A percentile compares a stretch with the other conserved stretches of the same genome.
These are phyloP conservation scores for Noctua comes DNA, from an alignment of 2,888 invertebrate species.

Conservation along the genomic window DNA sequence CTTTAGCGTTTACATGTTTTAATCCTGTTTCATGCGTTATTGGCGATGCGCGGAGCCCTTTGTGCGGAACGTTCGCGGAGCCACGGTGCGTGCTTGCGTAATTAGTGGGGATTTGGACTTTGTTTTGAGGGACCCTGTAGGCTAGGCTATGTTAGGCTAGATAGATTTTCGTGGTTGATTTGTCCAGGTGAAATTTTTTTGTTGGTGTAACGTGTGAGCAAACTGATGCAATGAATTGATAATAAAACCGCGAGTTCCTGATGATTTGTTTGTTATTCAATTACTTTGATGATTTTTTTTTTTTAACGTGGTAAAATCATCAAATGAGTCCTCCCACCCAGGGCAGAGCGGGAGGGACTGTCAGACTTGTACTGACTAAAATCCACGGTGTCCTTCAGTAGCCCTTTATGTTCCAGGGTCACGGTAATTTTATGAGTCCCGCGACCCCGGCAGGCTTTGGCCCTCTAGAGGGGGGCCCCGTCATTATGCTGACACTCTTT, in stretches of 20 bases:
- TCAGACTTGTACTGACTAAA: no score
- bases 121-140: conserved; percentile 35
- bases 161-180: conserved; percentile 3
- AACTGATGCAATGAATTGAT: not conserved
- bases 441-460: no score
- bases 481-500: no score
- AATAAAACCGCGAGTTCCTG: not conserved
- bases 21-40: conserved; percentile 90
- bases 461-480: no score
- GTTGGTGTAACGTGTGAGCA: not conserved
- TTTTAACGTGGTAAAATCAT: no score
- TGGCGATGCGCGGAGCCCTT: conserved; percentile 84
- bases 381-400: no score
- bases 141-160: conserved; percentile 27
- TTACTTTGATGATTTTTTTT: not conserved
- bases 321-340: no score
- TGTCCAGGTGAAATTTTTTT: conserved; percentile 9
- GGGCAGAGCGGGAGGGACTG: no score
- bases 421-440: no score
- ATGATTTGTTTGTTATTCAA: not conserved
- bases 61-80: conserved; percentile 74
- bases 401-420: no score
- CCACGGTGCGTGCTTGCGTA: conserved; percentile 71
- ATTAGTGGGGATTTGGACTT: conserved; percentile 53
- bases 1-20: conserved; percentile 89